Conservation (phyloP, 1,140 invertebrate genomes). For the Matsumurasca onukii region DNA sequence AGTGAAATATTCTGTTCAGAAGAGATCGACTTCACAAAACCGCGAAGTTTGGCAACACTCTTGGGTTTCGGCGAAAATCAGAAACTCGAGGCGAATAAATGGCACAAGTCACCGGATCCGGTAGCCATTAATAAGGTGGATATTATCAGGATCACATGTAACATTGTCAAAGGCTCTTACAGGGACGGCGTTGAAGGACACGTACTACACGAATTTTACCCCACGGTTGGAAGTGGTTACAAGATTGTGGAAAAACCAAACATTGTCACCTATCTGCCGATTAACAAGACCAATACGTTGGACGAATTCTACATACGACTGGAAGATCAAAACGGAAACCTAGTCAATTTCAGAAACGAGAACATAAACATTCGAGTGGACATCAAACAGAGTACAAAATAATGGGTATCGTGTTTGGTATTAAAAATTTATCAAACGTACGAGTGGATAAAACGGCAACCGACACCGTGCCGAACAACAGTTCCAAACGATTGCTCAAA, state of each 20-base stretch:
- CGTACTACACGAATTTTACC: too few species aligned
- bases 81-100: not conserved
- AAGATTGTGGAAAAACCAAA: slow-evolving; percentile 42
- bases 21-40: not conserved
- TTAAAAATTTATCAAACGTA: too few species aligned
- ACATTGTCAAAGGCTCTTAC: slow-evolving; percentile 38
- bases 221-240: slow-evolving; percentile 41
- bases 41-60: not conserved
- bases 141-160: slow-evolving; percentile 28
- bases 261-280: too few species aligned
- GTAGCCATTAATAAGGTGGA: slow-evolving; percentile 25
- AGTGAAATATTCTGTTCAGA: too few species aligned
- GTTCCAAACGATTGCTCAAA: too few species aligned
- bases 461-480: too few species aligned
- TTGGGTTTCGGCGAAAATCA: not conserved
- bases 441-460: too few species aligned
- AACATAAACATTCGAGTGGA: too few species aligned
- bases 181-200: slow-evolving; percentile 41
- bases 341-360: too few species aligned
- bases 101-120: not conserved
- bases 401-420: too few species aligned
- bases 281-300: too few species aligned
- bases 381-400: too few species aligned
- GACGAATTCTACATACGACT: slow-evolving; percentile 38
- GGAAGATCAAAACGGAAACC: slow-evolving; percentile 34